phyloP scores from a whole-genome alignment of 2,797 vertebrate genomes.

The Acomys russatus region DNA sequence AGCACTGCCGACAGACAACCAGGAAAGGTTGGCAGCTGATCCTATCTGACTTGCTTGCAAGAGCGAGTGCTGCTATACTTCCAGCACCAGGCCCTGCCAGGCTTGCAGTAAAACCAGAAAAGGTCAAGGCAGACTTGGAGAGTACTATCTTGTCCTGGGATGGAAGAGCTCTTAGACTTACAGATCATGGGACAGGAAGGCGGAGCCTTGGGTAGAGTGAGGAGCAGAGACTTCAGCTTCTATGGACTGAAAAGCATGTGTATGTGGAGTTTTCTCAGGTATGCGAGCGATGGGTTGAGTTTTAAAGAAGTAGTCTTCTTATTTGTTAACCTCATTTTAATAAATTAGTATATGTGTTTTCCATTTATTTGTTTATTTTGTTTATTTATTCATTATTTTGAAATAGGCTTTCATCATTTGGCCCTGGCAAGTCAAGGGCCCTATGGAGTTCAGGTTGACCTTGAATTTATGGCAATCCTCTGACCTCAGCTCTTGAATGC shows the following conservation, averaged over 20 bases:
- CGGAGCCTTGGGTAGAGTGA: background rate
- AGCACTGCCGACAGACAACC: background rate
- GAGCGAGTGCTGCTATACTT: background rate
- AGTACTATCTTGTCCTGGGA: background rate
- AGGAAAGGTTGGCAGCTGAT: background rate
- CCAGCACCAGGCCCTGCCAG: background rate
- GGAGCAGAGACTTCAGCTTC: background rate
- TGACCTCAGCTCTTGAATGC: background rate
- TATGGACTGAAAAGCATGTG: background rate
- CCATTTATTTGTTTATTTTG: background rate
- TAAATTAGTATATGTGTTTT: background rate
- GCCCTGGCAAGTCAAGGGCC: background rate
- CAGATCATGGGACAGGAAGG: background rate
- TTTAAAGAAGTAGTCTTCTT: background rate
- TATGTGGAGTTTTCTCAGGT: background rate
- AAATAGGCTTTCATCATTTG: background rate
- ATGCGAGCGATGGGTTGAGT: background rate
- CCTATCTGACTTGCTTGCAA: background rate
- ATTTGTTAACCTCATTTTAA: constrained; percentile 4
- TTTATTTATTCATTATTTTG: background rate
- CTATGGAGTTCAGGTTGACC: background rate
- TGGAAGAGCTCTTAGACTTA: background rate
- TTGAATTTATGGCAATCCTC: background rate
- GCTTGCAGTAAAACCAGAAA: background rate
- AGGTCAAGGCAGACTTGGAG: background rate